Base-by-base conservation (phyloP, 2,797 vertebrate genomes). In the Xenopus petersii region DNA sequence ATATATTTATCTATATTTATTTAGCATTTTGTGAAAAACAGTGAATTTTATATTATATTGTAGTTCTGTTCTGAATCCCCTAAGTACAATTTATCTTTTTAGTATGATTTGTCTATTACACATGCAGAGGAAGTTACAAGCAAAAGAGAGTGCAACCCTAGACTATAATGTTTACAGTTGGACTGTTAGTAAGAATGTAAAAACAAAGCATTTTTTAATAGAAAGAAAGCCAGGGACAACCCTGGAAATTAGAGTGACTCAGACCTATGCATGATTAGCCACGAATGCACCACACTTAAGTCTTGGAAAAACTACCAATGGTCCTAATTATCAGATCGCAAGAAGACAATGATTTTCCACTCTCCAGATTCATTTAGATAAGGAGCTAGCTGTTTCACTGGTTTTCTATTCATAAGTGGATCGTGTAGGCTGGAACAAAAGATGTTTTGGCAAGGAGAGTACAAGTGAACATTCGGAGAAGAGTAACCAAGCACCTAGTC, bases 261-360 rank as follows among this genome's bases (percentile, higher is more conserved):
- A 54, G 71, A 5, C 62, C 71, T 60, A 74, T 74, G 77, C 71
- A 65, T 79, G 77, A 79, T 74, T 79, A 79, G 67, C 62, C 77
- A 79, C 74, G 67, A 79, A 79, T 74, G 71, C 64, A 66, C 71
- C 62, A 64, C 71, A 79, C 71, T 79, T 79, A 79, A 74, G 62
- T 61, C 71, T 74, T 74, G 56, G 61, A 74, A 70, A 70, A 70
- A 48, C 71, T 54, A 66, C 67, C 48, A 70, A 62, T 54, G 73
- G 67, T 49, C 46, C 62, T 79, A 79, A 79, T 79, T 79, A 79
- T 62, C 46, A 74, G 71, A 36, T 51, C 61, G 69, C 60, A n/a
- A 70, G 36, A 17, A 78, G 54, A 78, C 71, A 74, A 79, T 79
- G 77, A 66, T 74, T 79, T 79, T 74, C 71, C 77, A 74, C 77